Conservation (phyloP, 1,140 invertebrate genomes). For the Apis florea region DNA sequence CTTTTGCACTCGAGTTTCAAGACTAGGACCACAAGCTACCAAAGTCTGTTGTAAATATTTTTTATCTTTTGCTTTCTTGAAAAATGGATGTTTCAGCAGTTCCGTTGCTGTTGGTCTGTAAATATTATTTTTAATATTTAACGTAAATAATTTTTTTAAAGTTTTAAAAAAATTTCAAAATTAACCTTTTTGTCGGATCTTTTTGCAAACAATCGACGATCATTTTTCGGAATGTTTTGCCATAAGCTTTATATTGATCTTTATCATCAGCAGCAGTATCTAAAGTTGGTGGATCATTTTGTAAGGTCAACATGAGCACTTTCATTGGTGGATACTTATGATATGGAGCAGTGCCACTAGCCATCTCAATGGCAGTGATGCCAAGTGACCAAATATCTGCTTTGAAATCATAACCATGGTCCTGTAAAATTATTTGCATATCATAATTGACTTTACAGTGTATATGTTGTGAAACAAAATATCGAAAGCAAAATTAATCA, state of each 20-base stretch:
- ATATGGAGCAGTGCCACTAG: conserved; percentile 98
- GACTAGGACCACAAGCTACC: conserved; percentile 91
- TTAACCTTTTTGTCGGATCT: conserved; percentile 92
- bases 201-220: conserved; percentile 97
- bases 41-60: conserved; percentile 96
- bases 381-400: conserved; percentile 99
- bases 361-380: conserved; percentile 99
- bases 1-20: conserved; percentile 94
- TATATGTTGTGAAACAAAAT: not conserved
- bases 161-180: not conserved
- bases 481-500: conserved; percentile 28
- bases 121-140: conserved; percentile 41
- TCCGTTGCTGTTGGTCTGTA: conserved; percentile 95
- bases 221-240: conserved; percentile 98
- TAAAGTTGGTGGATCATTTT: conserved; percentile 98
- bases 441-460: conserved; percentile 60
- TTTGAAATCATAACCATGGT: conserved; percentile 99
- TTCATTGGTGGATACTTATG: conserved; percentile 99
- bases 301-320: conserved; percentile 97
- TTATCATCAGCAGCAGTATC: conserved; percentile 98
- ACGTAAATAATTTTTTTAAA: too few relatives aligned
- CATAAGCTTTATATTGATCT: conserved; percentile 98
- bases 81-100: conserved; percentile 98
- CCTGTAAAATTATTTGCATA: conserved; percentile 81
- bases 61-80: conserved; percentile 99